A percentile compares a stretch with the other conserved stretches of the same genome.
Evolutionary conservation across 2,113 vertebrate species (phyloP).

Genomic region (Deroptyus accipitrinus): DNA sequence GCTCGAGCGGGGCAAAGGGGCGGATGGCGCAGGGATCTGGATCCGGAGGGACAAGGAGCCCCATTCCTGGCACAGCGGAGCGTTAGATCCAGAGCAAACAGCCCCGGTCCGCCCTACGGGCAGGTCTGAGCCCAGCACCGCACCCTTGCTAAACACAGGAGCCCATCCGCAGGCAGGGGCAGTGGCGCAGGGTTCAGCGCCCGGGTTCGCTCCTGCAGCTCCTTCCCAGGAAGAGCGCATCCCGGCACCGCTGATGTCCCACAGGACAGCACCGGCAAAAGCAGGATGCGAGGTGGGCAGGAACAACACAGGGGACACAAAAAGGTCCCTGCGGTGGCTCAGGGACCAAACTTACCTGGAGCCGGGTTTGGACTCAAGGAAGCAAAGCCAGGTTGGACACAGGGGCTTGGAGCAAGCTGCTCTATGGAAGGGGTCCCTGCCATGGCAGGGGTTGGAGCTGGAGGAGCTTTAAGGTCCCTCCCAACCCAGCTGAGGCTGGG

Average conservation of each 20-base stretch:
- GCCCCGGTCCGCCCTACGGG: rapidly evolving
- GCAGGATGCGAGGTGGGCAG: not conserved
- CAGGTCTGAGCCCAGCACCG: not conserved
- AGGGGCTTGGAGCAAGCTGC: not conserved
- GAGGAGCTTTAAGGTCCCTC: not conserved
- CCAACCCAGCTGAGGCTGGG: not conserved
- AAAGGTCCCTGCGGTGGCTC: rapidly evolving
- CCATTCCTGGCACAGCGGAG: not conserved
- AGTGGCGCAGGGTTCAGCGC: no score
- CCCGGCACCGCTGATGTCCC: not conserved
- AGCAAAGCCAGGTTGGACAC: not conserved
- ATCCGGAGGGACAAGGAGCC: not conserved
- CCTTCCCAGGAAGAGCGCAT: not conserved
- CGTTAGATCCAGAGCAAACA: not conserved
- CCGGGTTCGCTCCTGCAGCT: not conserved
- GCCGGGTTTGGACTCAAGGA: not conserved
- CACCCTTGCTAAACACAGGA: not conserved
- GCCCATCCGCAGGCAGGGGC: not conserved
- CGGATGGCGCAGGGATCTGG: not conserved
- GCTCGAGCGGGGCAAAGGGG: not conserved
- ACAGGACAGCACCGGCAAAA: not conserved
- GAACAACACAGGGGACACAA: rapidly evolving
- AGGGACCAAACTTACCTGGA: not conserved
- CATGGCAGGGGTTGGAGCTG: not conserved
- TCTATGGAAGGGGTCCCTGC: not conserved